Percentiles rank a stretch among this genome's conserved stretches.
These are phyloP conservation scores for Pterocles orientalis DNA, from an alignment of 2,113 vertebrate genomes.

Conservation along the genomic window DNA sequence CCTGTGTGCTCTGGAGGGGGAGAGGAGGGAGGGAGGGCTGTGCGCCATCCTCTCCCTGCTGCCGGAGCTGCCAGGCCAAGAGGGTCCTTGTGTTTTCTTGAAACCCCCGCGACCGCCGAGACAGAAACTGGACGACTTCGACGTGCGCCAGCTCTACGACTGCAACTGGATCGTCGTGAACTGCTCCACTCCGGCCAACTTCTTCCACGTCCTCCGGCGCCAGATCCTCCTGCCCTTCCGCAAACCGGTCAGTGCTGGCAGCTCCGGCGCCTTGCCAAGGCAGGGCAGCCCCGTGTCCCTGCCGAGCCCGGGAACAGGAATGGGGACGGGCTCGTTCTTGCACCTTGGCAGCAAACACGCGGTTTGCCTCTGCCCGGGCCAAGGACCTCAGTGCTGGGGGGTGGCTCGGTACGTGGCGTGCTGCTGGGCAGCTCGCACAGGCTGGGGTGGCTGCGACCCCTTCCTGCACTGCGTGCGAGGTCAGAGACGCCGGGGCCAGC, in stretches of 20 bases:
- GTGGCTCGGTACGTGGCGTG: rapidly evolving
- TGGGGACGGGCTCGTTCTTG: not conserved
- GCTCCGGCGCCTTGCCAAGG: not conserved
- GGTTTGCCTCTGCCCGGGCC: not conserved
- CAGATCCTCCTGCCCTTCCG: slow-evolving; percentile 94
- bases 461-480: rapidly evolving
- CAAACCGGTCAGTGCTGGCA: slow-evolving; percentile 85
- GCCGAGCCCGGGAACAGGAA: rapidly evolving
- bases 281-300: not conserved
- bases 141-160: slow-evolving; percentile 87
- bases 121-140: slow-evolving; percentile 86
- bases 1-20: not conserved
- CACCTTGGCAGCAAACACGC: not conserved
- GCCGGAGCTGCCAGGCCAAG: too few relatives aligned
- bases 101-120: not conserved
- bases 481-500: rapidly evolving
- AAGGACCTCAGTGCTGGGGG: not conserved
- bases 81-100: too few relatives aligned
- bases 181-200: slow-evolving; percentile 92
- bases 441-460: not conserved
- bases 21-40: not conserved
- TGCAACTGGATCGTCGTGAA: slow-evolving; percentile 96
- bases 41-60: not conserved
- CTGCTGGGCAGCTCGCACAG: rapidly evolving
- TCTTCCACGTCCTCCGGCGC: slow-evolving; percentile 90